Conservation (phyloP, 2,797 vertebrate genomes). For the Chlorospingus semifuscus region DNA sequence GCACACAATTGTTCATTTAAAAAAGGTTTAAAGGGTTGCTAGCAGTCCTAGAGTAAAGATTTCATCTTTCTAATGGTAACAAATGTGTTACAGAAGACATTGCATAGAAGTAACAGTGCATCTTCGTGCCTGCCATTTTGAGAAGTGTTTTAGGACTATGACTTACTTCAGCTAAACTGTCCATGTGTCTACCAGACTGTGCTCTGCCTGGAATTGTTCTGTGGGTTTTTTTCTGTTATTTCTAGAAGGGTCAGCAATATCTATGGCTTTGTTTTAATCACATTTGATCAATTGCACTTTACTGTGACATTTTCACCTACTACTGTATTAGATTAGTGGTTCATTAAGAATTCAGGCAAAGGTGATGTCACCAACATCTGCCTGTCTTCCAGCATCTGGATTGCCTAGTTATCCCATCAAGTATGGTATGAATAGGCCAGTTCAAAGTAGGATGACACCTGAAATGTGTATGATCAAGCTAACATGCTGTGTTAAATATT, state of each 20-base stretch:
- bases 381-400: neutral
- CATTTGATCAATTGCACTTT: neutral
- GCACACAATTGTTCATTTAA: neutral
- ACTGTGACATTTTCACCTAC: neutral
- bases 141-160: neutral
- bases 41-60: neutral
- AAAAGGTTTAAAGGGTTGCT: neutral
- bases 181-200: neutral
- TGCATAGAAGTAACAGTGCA: neutral
- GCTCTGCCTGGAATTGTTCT: neutral
- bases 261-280: neutral
- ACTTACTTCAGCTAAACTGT: neutral
- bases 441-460: neutral
- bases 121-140: neutral
- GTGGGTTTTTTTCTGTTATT: neutral
- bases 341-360: neutral
- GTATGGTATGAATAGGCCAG: neutral
- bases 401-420: neutral
- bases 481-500: neutral
- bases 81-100: neutral
- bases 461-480: neutral
- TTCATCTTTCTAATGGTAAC: neutral
- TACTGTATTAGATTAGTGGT: neutral
- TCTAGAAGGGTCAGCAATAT: neutral
- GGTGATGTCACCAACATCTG: neutral